These are phyloP conservation scores for Tenthredo notha DNA, from an alignment of 2,888 invertebrate genomes.

Conservation along the genomic window DNA sequence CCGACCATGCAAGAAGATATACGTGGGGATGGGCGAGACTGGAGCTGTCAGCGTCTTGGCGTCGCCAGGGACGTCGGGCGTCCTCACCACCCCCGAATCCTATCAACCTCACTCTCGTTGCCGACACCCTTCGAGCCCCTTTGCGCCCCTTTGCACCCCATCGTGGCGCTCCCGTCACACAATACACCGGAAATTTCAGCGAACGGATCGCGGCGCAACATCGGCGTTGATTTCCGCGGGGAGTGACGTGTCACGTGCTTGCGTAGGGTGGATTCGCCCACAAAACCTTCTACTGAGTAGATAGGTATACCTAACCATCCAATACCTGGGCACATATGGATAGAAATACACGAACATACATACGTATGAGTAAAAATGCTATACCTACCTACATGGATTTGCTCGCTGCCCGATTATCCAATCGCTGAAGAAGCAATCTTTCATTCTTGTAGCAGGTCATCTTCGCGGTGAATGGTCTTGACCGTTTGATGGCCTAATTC, in stretches of 20 bases:
- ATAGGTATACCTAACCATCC: background rate
- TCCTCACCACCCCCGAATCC: constrained; percentile 61
- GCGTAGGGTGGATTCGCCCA: constrained; percentile 56
- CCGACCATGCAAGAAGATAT: constrained; percentile 69
- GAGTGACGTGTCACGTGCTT: constrained; percentile 67
- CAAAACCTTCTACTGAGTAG: constrained; percentile 57
- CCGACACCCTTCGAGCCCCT: constrained; percentile 52
- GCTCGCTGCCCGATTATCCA: constrained; percentile 1
- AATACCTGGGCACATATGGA: background rate
- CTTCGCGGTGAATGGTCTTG: constrained; percentile 40
- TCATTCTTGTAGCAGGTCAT: constrained; percentile 22
- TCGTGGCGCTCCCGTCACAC: constrained; percentile 63
- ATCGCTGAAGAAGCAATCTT: constrained; percentile 36
- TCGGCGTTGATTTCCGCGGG: constrained; percentile 73
- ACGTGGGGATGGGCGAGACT: constrained; percentile 57
- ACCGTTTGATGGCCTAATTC: constrained; percentile 46
- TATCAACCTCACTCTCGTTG: constrained; percentile 63
- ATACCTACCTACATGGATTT: constrained; percentile 4
- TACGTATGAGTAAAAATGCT: background rate
- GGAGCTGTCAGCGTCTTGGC: constrained; percentile 69
- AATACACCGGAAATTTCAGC: constrained; percentile 72
- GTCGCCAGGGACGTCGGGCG: constrained; percentile 71
- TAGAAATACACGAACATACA: background rate
- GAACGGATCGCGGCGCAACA: constrained; percentile 65
- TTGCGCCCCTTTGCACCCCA: constrained; percentile 45